A percentile compares a stretch with the other conserved stretches of the same genome.
phyloP scores from a whole-genome alignment of 2,888 invertebrate species.

The Zootermopsis nevadensis region DNA sequence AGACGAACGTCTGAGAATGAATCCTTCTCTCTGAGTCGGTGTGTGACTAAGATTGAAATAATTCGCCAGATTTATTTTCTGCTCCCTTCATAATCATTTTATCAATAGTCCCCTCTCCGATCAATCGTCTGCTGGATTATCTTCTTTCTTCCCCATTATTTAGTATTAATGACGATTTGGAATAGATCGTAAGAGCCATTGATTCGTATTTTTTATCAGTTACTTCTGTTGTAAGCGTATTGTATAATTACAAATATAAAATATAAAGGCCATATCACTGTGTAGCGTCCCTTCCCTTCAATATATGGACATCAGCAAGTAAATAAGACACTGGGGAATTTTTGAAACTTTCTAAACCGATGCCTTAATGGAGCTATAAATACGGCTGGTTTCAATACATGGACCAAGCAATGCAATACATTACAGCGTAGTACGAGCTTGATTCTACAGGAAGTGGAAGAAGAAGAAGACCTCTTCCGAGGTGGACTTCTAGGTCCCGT shows the following conservation, averaged over 20 bases:
- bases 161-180: not conserved
- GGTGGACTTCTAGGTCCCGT: constrained; percentile 25
- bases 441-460: constrained; percentile 42
- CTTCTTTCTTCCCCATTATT: not conserved
- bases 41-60: too few relatives aligned
- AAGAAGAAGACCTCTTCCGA: constrained; percentile 42
- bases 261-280: constrained; percentile 15
- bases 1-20: too few relatives aligned
- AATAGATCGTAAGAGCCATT: not conserved
- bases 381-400: constrained; percentile 68
- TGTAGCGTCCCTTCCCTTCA: not conserved
- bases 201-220: constrained; percentile 2
- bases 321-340: constrained; percentile 32
- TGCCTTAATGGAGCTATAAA: constrained; percentile 72
- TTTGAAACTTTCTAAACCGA: constrained; percentile 60
- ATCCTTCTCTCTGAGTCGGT: too few relatives aligned
- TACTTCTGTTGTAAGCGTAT: not conserved
- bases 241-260: constrained; percentile 36
- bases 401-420: constrained; percentile 42
- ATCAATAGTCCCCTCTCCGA: too few relatives aligned
- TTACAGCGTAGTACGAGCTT: constrained; percentile 43
- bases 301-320: constrained; percentile 20
- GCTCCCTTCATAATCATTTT: too few relatives aligned
- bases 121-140: too few relatives aligned
- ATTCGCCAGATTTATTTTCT: too few relatives aligned